phyloP scores from a whole-genome alignment of 2,113 vertebrate species.

The Potamarius usumacintae region DNA sequence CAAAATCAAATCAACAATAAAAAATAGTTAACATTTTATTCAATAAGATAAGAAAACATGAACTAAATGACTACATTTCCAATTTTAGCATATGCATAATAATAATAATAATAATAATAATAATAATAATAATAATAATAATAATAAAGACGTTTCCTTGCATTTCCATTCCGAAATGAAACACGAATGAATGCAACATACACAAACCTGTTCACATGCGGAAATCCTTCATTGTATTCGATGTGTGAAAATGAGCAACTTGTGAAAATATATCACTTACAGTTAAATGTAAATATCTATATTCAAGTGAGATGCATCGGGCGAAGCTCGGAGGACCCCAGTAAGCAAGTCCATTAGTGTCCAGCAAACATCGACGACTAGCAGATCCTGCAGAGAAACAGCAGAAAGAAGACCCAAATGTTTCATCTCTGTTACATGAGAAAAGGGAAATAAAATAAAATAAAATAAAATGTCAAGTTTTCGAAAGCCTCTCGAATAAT shows the following conservation, averaged over 20 bases:
- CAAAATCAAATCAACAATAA: neutral
- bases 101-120: neutral
- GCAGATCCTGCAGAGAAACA: slow-evolving; percentile 81
- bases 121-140: neutral
- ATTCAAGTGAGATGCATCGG: slow-evolving; percentile 97
- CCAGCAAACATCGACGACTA: slow-evolving; percentile 97
- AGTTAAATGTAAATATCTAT: slow-evolving; percentile 94
- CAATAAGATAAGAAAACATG: neutral
- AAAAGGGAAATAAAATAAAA: neutral
- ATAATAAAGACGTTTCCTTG: neutral
- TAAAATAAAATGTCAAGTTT: neutral
- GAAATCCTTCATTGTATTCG: neutral
- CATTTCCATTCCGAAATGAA: neutral
- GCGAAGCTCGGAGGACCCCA: slow-evolving; percentile 98
- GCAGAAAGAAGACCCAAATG: neutral
- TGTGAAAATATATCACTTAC: slow-evolving; percentile 65
- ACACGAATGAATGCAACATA: neutral
- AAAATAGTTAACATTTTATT: neutral
- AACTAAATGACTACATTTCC: neutral
- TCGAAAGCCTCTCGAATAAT: neutral
- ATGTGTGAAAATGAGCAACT: neutral
- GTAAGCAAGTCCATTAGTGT: slow-evolving; percentile 92
- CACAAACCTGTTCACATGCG: neutral
- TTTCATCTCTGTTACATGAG: slow-evolving; percentile 5
- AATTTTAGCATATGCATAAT: neutral